Base-by-base conservation (phyloP, 23 tunicate species). In the Styela clava region DNA sequence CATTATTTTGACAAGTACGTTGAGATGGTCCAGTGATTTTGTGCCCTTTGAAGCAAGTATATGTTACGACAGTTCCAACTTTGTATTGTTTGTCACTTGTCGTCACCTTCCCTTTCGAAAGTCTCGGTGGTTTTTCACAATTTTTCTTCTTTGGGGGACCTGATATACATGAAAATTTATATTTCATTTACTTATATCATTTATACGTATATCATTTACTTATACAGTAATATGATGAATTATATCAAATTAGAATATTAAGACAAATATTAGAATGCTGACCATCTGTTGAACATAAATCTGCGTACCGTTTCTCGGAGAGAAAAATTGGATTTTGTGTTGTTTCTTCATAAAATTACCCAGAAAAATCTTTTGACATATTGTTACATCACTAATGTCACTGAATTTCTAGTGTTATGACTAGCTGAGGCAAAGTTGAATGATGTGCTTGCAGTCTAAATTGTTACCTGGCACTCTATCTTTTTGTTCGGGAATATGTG, bases 21-120 rank as follows among this genome's bases (percentile, higher is more conserved):
- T 73, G 78, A 23, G 78, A 73, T 31, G 30, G 0, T 31, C 78
- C 78, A 16, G 26, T 73, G 32, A 73, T 23, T 18, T 22, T 0
- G 68, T 73, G 32, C 19, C 78, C 78, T 1, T 73, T 31, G 44
- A 24, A 24, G n/a, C 78, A 73, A 16, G 51, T 23, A 2, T 73
- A 73, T 24, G 52, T 73, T 12, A 32, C 52, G 68, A 73, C 78
- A 16, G 52, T 32, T 30, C 78, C 78, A 9, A 32, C 78, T 31
- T 33, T 73, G 78, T 22, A 34, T 73, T 73, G 20, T 22, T 33
- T 23, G 51, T 73, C 52, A 33, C 32, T 33, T 19, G 44, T 24
- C 30, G 52, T 1, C 68, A 73, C 69, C 0, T 31, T 73, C 9
- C 78, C 78, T 24, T 73, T 28, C n/a, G 18, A 20, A 33, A 73